Conservation (phyloP, 2,888 invertebrate species). For the Stramonita haemastoma region DNA sequence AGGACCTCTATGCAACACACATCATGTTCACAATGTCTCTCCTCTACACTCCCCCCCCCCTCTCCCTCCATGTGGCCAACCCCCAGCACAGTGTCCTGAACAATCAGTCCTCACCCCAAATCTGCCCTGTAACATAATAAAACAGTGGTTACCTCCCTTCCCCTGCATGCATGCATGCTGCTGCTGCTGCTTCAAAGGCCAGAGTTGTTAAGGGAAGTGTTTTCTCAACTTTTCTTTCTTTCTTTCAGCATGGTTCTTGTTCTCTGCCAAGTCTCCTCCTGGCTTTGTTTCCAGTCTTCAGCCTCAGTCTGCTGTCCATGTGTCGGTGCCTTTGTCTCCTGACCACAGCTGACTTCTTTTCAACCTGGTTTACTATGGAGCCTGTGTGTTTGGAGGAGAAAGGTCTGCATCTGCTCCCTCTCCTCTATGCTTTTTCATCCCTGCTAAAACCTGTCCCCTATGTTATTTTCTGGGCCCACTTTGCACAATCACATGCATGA, state of each 20-base stretch:
- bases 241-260: neutral
- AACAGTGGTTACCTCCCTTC: constrained; percentile 44
- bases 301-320: too few species aligned
- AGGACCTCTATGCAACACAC: neutral
- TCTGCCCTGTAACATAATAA: constrained; percentile 18
- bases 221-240: neutral
- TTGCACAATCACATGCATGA: too few species aligned
- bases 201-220: neutral
- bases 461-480: too few species aligned
- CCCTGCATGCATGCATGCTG: constrained; percentile 7
- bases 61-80: neutral
- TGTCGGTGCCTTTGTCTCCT: too few species aligned
- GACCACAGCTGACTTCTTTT: too few species aligned
- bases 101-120: neutral
- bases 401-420: too few species aligned
- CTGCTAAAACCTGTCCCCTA: too few species aligned
- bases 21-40: neutral
- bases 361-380: too few species aligned
- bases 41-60: constrained; percentile 4
- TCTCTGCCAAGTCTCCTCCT: neutral
- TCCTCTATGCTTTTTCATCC: too few species aligned
- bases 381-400: too few species aligned
- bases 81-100: neutral
- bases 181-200: neutral
- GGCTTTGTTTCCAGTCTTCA: too few species aligned